phyloP scores from a whole-genome alignment of 1,140 invertebrate genomes.

The Phymastichus coffea region DNA sequence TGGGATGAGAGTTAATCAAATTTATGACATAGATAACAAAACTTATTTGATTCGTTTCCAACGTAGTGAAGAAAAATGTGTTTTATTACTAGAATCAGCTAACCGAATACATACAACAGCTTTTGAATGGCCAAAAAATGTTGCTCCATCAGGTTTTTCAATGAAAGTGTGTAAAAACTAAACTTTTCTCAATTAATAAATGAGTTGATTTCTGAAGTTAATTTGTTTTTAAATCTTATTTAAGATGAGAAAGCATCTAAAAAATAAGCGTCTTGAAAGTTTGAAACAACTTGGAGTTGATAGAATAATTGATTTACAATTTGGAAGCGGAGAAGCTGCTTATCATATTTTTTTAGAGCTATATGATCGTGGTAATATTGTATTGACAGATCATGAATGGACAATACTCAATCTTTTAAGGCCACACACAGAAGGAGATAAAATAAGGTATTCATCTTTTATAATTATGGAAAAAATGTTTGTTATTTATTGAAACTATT shows the following conservation, averaged over 20 bases:
- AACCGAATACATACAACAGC: conserved; percentile 89
- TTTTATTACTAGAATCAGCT: conserved; percentile 93
- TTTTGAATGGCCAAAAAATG: conserved; percentile 99
- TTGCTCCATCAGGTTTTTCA: conserved; percentile 90
- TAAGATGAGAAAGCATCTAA: conserved; percentile 93
- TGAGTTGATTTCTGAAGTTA: background rate
- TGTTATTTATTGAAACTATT: conserved; percentile 11
- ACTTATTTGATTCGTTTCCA: conserved; percentile 93
- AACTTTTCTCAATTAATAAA: conserved; percentile 22
- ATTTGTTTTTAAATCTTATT: conserved; percentile 34
- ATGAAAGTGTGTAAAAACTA: conserved; percentile 79
- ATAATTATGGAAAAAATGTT: conserved; percentile 16
- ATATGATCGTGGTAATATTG: conserved; percentile 95
- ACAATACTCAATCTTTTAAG: conserved; percentile 92
- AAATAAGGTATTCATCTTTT: conserved; percentile 65
- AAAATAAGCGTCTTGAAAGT: conserved; percentile 90
- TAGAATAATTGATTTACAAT: conserved; percentile 88
- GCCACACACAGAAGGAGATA: conserved; percentile 90
- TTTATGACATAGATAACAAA: conserved; percentile 97
- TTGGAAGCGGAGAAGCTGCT: conserved; percentile 90
- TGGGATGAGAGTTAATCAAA: conserved; percentile 92
- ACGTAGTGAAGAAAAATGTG: conserved; percentile 77
- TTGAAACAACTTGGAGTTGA: conserved; percentile 85
- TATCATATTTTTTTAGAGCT: conserved; percentile 96
- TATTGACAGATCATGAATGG: conserved; percentile 90